Base-by-base conservation (phyloP, 2,797 vertebrate species). In the Astyanax mexicanus region DNA sequence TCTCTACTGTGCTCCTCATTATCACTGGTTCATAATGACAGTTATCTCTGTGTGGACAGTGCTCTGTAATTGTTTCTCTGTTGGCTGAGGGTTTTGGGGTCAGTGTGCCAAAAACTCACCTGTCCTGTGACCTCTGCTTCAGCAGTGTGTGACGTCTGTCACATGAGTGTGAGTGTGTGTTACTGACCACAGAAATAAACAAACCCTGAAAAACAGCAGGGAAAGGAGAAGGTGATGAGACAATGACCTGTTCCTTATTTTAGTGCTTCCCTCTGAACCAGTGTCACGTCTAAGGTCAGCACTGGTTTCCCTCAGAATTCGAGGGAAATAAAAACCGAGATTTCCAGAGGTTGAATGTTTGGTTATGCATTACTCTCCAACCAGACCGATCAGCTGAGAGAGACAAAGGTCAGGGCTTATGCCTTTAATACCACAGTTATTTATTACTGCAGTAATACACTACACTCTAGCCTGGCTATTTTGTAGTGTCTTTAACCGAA, bases 161-260 rank as follows among this genome's bases (percentile, higher is more conserved):
- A 75, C 62, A 51, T 58, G 29, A 49, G 42, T 42, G 7, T 44
- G 21, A 8, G 23, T 44, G 21, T 8, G 23, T 19, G 74, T 74
- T 75, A 79, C 79, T 66, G 58, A 29, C 19, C 44, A 72, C n/a
- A 79, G 7, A 68, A 35, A 75, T 37, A 66, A 76, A 80, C 51
- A 69, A 47, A 1, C 3, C 54, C 49, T n/a, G n/a, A 4, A 72
- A 75, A 67, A 70, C 49, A 66, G 27, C 25, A 23, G n/a, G 17
- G 62, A 84, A 79, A 81, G 37, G 13, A 72, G 81, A 78, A 83
- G 68, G 37, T 47, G 3, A 42, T 5, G 49, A 57, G 9, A 44
- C 19, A 19, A 15, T 57, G 75, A 38, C 35, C 32, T 21, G 19
- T 75, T 75, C 29, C 32, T 44, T 75, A 10, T 25, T 75, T 51